These are phyloP conservation scores for Sycophila sp. DNA, from an alignment of 1,140 invertebrate genomes.

Conservation along the genomic window DNA sequence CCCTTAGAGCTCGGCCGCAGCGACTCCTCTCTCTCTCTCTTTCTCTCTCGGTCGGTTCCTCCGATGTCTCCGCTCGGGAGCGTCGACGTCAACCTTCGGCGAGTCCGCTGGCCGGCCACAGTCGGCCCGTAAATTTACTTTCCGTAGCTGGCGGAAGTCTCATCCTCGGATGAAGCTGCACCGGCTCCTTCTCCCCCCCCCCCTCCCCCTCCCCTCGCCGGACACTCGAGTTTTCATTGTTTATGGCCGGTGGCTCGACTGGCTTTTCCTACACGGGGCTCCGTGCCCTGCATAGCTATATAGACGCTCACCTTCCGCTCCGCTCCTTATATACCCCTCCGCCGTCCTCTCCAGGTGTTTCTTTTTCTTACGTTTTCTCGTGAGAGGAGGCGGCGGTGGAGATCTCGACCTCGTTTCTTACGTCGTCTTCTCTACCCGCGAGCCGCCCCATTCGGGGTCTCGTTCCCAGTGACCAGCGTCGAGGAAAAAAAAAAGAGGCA, in stretches of 20 bases:
- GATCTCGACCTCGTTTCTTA: constrained; percentile 33
- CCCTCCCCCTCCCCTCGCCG: constrained; percentile 20
- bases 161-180: constrained; percentile 34
- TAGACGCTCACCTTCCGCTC: background rate
- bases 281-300: background rate
- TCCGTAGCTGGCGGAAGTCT: constrained; percentile 46
- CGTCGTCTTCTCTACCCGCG: constrained; percentile 10
- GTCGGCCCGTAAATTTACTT: constrained; percentile 58
- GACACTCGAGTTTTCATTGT: constrained; percentile 60
- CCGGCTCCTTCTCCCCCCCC: constrained; percentile 6
- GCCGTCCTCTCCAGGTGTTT: too few species aligned
- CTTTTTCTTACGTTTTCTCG: constrained; percentile 1
- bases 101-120: constrained; percentile 14
- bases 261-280: background rate
- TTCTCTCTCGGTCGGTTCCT: background rate
- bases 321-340: background rate
- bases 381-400: background rate
- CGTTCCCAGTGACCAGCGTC: background rate
- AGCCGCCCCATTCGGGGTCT: background rate
- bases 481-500: background rate
- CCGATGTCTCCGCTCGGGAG: too few species aligned
- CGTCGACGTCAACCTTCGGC: background rate
- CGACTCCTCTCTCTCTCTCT: too few species aligned
- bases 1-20: too few species aligned
- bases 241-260: constrained; percentile 47